Conservation (phyloP, 2,888 invertebrate genomes). For the Perizoma affinitatum region DNA sequence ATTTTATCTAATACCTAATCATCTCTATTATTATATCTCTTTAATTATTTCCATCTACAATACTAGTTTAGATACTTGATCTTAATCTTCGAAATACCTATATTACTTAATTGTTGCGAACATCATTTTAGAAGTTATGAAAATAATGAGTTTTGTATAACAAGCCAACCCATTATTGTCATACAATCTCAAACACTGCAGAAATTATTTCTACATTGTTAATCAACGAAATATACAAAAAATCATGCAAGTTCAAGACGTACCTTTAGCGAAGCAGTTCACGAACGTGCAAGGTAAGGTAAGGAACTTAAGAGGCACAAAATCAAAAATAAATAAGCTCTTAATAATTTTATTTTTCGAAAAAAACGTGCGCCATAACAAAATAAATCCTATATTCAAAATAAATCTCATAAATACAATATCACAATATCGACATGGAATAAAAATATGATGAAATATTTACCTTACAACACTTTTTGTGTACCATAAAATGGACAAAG, state of each 20-base stretch:
- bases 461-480: too few species aligned
- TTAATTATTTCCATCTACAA: too few species aligned
- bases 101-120: too few species aligned
- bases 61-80: too few species aligned
- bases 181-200: slow-evolving; percentile 20
- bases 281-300: slow-evolving; percentile 50
- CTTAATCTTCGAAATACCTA: too few species aligned
- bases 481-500: neutral
- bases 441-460: too few species aligned
- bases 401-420: slow-evolving; percentile 17
- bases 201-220: too few species aligned
- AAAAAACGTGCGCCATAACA: slow-evolving; percentile 34
- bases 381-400: slow-evolving; percentile 38
- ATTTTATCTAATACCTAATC: too few species aligned
- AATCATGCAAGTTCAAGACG: slow-evolving; percentile 40
- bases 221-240: neutral
- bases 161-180: too few species aligned
- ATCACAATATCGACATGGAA: slow-evolving; percentile 6
- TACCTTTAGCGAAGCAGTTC: slow-evolving; percentile 46
- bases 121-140: too few species aligned
- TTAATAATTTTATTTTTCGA: slow-evolving; percentile 45
- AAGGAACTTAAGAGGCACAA: slow-evolving; percentile 40
- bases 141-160: too few species aligned
- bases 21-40: too few species aligned
- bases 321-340: slow-evolving; percentile 55